These are phyloP conservation scores for Oscheius sp. DNA, from an alignment of 2,888 invertebrate species.

Conservation along the genomic window DNA sequence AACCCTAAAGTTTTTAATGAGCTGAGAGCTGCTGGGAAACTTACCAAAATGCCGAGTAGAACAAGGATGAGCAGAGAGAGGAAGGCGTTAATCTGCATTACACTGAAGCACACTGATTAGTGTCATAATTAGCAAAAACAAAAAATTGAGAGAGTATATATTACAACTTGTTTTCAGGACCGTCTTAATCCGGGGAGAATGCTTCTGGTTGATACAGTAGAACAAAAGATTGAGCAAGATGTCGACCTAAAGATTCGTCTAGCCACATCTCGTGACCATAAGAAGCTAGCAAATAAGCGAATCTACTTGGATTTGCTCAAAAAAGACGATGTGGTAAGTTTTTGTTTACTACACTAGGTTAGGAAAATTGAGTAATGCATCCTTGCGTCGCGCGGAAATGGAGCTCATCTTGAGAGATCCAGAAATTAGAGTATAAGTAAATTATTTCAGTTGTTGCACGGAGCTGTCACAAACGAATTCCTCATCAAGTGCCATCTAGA, in stretches of 20 bases:
- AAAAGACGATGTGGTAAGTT: constrained; percentile 69
- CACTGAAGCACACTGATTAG: neutral
- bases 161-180: constrained; percentile 76
- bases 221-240: constrained; percentile 88
- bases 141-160: neutral
- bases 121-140: neutral
- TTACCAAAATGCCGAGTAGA: constrained; percentile 25
- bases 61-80: constrained; percentile 13
- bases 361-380: constrained; percentile 23
- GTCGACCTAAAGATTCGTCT: constrained; percentile 89
- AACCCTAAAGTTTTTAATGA: too few species aligned
- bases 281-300: constrained; percentile 75
- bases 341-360: neutral
- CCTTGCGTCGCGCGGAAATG: constrained; percentile 14
- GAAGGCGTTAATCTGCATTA: constrained; percentile 24
- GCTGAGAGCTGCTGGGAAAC: too few species aligned
- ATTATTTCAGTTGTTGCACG: constrained; percentile 65
- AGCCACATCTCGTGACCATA: constrained; percentile 85
- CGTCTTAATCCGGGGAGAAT: constrained; percentile 97
- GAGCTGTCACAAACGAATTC: constrained; percentile 69
- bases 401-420: constrained; percentile 14
- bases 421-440: neutral
- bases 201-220: constrained; percentile 91
- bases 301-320: constrained; percentile 68
- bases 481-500: constrained; percentile 64